Evolutionary conservation across 1,140 invertebrate species (phyloP), one percentile per base, ranked within the genome.

Genomic region (Lordiphosa clarofinis): DNA sequence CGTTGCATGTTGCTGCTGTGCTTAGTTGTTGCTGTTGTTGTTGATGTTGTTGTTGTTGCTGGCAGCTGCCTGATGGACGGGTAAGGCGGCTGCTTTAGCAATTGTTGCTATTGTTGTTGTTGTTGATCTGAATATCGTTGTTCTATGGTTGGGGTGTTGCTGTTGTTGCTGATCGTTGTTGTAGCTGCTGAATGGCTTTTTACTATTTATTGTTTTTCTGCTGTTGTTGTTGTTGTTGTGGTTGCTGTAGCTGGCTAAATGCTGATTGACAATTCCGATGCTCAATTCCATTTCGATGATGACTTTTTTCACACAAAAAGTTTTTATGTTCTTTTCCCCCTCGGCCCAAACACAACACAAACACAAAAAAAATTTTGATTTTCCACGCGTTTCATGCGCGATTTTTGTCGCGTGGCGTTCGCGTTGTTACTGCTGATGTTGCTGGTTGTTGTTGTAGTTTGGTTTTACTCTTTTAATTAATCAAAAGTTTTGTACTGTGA

Each of bases 1-100:
- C 93, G 92, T 90, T 95, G 94, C 94, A 96, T 55, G 33, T 47
- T 36, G 38, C 36, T 21, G 55, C 9, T 37, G 10, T 39, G 13
- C 4, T 11, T 39, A 13, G n/a, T 31, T 54, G 21, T 44, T 31
- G 49, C 1, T 42, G 21, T 43, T 47, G 24, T 46, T 61, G 40
- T 24, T 53, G 56, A n/a, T n/a, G n/a, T n/a, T n/a, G n/a, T 13
- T 53, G 53, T 11, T 54, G 57, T 12, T 40, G 56, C 33, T 43
- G 31, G 24, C 24, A 28, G 24, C 24, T 28, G 24, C 24, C 1
- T 1, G 6, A 7, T 28, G 24, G 24, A 28, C 24, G 24, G 24
- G 24, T 28, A 28, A 7, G 6, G 24, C 24, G 6, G 24, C 24
- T 28, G 24, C 24, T 13, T n/a, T 40, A 5, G n/a, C 11, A 12